Conservation (phyloP, 2,888 invertebrate genomes). For the Macaria liturata region DNA sequence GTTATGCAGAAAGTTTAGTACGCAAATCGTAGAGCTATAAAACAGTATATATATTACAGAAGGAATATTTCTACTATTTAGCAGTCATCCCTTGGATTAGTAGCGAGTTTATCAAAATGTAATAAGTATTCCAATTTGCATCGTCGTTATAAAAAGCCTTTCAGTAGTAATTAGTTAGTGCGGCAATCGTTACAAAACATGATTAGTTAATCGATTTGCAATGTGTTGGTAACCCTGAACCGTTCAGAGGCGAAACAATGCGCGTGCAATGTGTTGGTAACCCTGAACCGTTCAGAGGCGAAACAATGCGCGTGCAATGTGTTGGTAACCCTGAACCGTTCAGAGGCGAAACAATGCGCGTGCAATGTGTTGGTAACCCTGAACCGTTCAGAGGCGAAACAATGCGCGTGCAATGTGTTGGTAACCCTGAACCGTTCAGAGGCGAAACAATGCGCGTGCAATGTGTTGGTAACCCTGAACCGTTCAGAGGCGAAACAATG, state of each 20-base stretch:
- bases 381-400: not conserved
- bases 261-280: slow-evolving; percentile 4
- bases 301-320: slow-evolving; percentile 10
- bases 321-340: slow-evolving; percentile 2
- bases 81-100: no score
- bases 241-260: slow-evolving; percentile 4
- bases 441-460: slow-evolving; percentile 10
- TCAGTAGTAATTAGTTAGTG: no score
- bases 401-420: slow-evolving; percentile 8
- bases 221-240: slow-evolving; percentile 2
- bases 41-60: no score
- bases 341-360: slow-evolving; percentile 9
- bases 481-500: slow-evolving; percentile 4
- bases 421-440: slow-evolving; percentile 2
- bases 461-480: slow-evolving; percentile 2
- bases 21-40: no score
- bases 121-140: no score
- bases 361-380: slow-evolving; percentile 7
- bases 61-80: no score
- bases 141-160: no score
- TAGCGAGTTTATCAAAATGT: no score
- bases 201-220: no score
- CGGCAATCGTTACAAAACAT: no score
- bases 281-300: slow-evolving; percentile 1
- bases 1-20: no score